A percentile compares a stretch with the other conserved stretches of the same genome.
Conservation (phyloP, 2,797 vertebrate genomes). For the Xiphorhynchus erythropygius region DNA sequence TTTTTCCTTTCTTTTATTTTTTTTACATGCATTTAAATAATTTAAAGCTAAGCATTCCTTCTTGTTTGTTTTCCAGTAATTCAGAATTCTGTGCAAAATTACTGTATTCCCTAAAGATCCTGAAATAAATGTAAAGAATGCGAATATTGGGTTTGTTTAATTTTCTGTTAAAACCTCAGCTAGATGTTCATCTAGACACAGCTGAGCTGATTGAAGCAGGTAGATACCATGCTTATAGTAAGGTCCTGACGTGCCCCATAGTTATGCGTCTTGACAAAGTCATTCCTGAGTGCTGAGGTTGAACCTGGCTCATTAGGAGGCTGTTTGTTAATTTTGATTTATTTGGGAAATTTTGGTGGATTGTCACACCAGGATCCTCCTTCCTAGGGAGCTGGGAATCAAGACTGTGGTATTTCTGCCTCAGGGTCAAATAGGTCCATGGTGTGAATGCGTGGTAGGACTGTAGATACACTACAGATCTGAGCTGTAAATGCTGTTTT, state of each 20-base stretch:
- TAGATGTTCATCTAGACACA: neutral
- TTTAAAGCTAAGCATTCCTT: neutral
- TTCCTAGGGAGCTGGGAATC: neutral
- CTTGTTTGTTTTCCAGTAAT: neutral
- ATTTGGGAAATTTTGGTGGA: neutral
- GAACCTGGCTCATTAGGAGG: neutral
- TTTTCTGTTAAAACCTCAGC: neutral
- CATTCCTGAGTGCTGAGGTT: neutral
- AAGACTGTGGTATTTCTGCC: accelerated
- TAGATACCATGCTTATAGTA: neutral
- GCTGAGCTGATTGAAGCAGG: neutral
- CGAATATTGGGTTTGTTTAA: neutral
- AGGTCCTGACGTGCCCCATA: neutral
- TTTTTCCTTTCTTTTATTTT: too few species aligned
- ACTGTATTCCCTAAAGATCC: neutral
- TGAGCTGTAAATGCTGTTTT: neutral
- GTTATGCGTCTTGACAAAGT: neutral
- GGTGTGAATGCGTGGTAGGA: neutral
- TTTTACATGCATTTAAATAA: neutral
- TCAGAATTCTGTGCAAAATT: neutral
- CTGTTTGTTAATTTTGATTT: accelerated
- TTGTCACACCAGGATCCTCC: neutral
- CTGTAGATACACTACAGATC: neutral
- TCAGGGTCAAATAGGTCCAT: neutral
- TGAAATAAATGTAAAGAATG: neutral